Evolutionary conservation across 2,888 invertebrate species (phyloP).

Genomic region (Synanthedon myopaeformis): DNA sequence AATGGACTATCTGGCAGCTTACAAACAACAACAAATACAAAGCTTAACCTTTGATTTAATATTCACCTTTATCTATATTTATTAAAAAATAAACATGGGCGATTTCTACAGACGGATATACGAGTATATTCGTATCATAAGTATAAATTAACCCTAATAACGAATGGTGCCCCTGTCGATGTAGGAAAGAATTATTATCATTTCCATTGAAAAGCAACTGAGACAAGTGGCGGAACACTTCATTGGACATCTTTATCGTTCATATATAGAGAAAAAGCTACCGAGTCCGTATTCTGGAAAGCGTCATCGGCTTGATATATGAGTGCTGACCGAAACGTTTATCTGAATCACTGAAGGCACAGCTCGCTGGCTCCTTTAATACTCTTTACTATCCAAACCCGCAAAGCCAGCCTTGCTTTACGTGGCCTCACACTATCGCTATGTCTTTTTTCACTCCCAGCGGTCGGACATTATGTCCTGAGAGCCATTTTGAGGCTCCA

Average conservation of each 20-base stretch:
- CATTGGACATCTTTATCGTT: conserved; percentile 40
- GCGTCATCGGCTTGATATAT: conserved; percentile 52
- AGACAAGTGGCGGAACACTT: conserved; percentile 29
- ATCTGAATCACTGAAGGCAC: conserved; percentile 50
- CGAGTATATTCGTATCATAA: background rate
- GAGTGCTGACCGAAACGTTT: conserved; percentile 54
- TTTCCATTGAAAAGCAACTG: conserved; percentile 7
- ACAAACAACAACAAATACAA: too few species aligned
- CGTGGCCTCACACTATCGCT: conserved; percentile 32
- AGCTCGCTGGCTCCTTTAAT: conserved; percentile 37
- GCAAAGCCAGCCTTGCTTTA: conserved; percentile 25
- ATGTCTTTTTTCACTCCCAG: conserved; percentile 41
- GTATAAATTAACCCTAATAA: background rate
- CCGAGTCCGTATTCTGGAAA: conserved; percentile 29
- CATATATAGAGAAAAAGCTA: conserved; percentile 28
- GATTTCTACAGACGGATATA: too few species aligned
- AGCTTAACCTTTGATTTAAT: too few species aligned
- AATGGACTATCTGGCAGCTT: too few species aligned
- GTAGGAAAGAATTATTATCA: conserved; percentile 6
- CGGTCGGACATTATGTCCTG: conserved; percentile 37
- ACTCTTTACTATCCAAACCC: conserved; percentile 14
- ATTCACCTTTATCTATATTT: too few species aligned
- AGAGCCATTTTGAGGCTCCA: conserved; percentile 40
- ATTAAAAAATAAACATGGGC: too few species aligned
- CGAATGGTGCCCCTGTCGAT: background rate